These are phyloP conservation scores for Porites australiensis DNA, from an alignment of 64 coral and sea anemone genomes.

Conservation along the genomic window DNA sequence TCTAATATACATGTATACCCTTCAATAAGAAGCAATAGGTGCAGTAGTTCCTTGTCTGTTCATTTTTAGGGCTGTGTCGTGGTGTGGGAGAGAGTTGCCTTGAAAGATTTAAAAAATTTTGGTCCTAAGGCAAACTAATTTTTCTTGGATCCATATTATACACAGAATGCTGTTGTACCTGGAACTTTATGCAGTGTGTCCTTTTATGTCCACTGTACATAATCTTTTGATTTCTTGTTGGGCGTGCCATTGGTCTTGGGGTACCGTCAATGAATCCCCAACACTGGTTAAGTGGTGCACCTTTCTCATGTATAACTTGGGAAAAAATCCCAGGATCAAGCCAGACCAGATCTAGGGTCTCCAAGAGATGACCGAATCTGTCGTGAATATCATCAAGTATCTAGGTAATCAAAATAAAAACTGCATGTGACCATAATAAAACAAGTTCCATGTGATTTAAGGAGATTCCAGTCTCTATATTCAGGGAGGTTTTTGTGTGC, in stretches of 20 bases:
- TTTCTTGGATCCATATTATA: too few relatives aligned
- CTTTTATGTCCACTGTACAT: neutral
- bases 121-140: too few relatives aligned
- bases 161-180: neutral
- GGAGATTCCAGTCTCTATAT: neutral
- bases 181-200: neutral
- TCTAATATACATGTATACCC: too few relatives aligned
- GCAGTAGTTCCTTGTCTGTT: too few relatives aligned
- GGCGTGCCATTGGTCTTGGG: neutral
- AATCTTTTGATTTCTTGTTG: neutral
- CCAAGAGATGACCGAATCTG: neutral
- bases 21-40: too few relatives aligned
- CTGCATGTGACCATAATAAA: too few relatives aligned
- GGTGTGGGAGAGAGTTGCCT: too few relatives aligned
- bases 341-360: neutral
- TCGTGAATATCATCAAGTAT: neutral
- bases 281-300: neutral
- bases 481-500: too few relatives aligned
- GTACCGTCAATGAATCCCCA: slow-evolving; percentile 10
- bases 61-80: too few relatives aligned
- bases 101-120: too few relatives aligned
- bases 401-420: neutral
- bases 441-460: too few relatives aligned
- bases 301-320: neutral
- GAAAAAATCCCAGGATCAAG: neutral